Evolutionary conservation across 1,140 invertebrate genomes (phyloP).

Genomic region (Teleogryllus occipitalis): DNA sequence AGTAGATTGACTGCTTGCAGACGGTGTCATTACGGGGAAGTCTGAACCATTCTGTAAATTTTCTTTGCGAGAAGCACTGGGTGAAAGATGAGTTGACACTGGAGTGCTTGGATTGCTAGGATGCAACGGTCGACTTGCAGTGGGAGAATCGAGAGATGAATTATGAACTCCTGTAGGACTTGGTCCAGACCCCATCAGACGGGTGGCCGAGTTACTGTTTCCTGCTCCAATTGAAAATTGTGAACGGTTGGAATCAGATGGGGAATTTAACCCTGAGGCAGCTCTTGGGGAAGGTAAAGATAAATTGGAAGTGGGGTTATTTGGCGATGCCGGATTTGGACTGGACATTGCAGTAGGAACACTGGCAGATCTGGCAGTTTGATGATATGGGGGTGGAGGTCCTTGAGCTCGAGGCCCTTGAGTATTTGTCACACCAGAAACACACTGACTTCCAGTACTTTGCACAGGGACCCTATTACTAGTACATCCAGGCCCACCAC

Average conservation of each 20-base stretch:
- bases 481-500: constrained; percentile 22
- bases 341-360: constrained; percentile 70
- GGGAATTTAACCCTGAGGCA: constrained; percentile 59
- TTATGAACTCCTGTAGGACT: constrained; percentile 44
- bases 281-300: constrained; percentile 61
- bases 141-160: constrained; percentile 44
- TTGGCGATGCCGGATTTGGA: constrained; percentile 60
- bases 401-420: constrained; percentile 59
- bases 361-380: constrained; percentile 70
- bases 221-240: constrained; percentile 29
- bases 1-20: constrained; percentile 26
- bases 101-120: constrained; percentile 64
- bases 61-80: constrained; percentile 33
- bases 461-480: constrained; percentile 36
- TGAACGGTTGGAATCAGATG: constrained; percentile 48
- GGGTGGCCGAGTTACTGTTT: constrained; percentile 12
- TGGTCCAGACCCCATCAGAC: constrained; percentile 45
- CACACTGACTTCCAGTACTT: too few relatives aligned
- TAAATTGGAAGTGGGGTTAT: constrained; percentile 60
- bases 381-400: constrained; percentile 78
- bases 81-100: constrained; percentile 42
- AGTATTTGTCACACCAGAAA: constrained; percentile 6
- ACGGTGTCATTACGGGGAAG: constrained; percentile 30
- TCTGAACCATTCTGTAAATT: constrained; percentile 31
- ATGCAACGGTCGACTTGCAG: constrained; percentile 43